Evolutionary conservation across 1,140 invertebrate genomes (phyloP).

Genomic region (Colletes gigas): DNA sequence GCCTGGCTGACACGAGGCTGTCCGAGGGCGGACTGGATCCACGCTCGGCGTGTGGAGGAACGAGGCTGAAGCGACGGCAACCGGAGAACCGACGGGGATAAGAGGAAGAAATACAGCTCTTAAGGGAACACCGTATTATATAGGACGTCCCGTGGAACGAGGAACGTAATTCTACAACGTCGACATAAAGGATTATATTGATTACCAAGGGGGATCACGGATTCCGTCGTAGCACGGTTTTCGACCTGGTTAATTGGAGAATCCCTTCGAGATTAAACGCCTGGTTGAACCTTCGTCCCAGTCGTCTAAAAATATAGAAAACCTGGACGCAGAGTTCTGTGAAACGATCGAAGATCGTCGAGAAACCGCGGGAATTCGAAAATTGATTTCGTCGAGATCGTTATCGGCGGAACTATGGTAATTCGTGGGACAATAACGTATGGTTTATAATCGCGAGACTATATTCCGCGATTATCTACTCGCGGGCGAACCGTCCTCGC

Average conservation of each 20-base stretch:
- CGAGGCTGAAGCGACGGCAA: conserved; percentile 12
- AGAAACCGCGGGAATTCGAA: not conserved
- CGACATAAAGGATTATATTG: conserved; percentile 31
- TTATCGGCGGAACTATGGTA: conserved; percentile 38
- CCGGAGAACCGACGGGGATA: not conserved
- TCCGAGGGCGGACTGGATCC: conserved; percentile 52
- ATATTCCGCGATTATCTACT: conserved; percentile 54
- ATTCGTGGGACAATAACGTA: conserved; percentile 24
- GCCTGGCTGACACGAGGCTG: conserved; percentile 35
- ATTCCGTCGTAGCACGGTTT: not conserved
- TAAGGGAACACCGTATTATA: conserved; percentile 26
- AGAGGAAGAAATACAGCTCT: conserved; percentile 44
- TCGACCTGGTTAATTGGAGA: conserved; percentile 3
- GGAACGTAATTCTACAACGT: conserved; percentile 34
- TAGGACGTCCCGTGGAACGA: conserved; percentile 17
- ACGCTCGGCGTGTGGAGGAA: conserved; percentile 17
- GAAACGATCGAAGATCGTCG: not conserved
- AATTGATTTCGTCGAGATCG: conserved; percentile 29
- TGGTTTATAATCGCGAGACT: conserved; percentile 27
- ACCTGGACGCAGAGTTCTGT: too few relatives aligned
- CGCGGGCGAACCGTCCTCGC: conserved; percentile 44
- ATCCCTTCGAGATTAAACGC: not conserved
- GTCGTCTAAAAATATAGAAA: too few relatives aligned
- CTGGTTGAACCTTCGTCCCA: too few relatives aligned
- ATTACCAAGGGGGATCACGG: conserved; percentile 12